A percentile compares a stretch with the other conserved stretches of the same genome.
phyloP scores from a whole-genome alignment of 2,113 vertebrate genomes.

The Coturnix japonica region DNA sequence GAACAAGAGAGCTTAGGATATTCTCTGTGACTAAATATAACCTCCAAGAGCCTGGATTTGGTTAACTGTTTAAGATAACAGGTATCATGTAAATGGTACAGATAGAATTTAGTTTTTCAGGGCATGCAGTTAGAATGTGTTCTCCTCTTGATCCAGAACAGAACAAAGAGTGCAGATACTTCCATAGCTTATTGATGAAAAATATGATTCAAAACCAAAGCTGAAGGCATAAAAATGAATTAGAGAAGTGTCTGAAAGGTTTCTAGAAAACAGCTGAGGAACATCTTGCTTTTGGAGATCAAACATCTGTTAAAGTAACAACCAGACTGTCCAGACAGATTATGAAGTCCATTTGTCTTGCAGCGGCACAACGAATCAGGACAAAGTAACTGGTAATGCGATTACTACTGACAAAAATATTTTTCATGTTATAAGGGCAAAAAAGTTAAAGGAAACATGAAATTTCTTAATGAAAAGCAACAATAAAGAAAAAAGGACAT shows the following conservation, averaged over 20 bases:
- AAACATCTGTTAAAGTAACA: constrained; percentile 60
- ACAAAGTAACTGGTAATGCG: constrained; percentile 37
- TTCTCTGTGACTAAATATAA: neutral
- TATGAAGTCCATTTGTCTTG: constrained; percentile 5
- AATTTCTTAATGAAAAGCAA: neutral
- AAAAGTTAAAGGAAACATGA: constrained; percentile 5
- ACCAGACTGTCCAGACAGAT: constrained; percentile 35
- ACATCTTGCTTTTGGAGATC: constrained; percentile 50
- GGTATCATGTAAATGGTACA: neutral
- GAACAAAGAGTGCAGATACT: neutral
- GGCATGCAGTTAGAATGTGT: neutral
- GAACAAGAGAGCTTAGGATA: neutral
- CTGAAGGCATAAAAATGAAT: constrained; percentile 47
- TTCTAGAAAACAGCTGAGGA: constrained; percentile 31
- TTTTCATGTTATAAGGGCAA: constrained; percentile 1
- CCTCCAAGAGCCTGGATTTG: neutral
- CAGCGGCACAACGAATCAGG: constrained; percentile 29
- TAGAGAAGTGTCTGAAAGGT: constrained; percentile 9
- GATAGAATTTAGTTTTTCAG: neutral
- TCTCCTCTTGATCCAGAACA: neutral
- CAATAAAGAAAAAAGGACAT: neutral
- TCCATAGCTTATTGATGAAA: constrained; percentile 7
- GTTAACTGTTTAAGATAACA: neutral
- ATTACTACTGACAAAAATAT: constrained; percentile 58
- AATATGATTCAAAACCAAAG: constrained; percentile 39